A percentile compares a stretch with the other conserved stretches of the same genome.
phyloP scores from a whole-genome alignment of 2,888 invertebrate species.

The Tetanocera ferruginea region DNA sequence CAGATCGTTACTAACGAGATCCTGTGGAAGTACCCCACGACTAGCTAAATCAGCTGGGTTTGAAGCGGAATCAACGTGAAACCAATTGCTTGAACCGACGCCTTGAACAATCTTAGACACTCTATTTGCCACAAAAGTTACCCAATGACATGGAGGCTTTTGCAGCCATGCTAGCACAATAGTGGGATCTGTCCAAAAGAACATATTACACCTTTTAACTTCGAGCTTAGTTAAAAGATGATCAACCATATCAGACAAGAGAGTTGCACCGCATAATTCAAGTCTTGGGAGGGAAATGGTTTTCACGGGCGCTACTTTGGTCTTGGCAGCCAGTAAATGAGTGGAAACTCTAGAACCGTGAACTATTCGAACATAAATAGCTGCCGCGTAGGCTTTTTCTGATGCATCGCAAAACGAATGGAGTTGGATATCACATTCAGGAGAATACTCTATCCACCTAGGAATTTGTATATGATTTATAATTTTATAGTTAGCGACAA shows the following conservation, averaged over 20 bases:
- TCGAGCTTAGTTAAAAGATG: no score
- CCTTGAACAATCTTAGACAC: slow-evolving; percentile 42
- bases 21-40: no score
- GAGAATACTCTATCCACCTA: not conserved
- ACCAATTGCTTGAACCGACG: slow-evolving; percentile 58
- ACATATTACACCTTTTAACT: no score
- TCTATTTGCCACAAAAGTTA: not conserved
- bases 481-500: not conserved
- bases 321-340: not conserved
- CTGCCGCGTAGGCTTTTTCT: not conserved
- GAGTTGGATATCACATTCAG: not conserved
- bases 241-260: no score
- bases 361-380: not conserved
- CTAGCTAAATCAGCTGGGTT: no score
- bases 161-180: not conserved
- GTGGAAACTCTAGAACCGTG: not conserved
- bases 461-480: slow-evolving; percentile 2
- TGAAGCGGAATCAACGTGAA: no score
- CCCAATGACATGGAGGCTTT: not conserved
- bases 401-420: not conserved
- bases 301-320: not conserved
- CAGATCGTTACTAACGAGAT: no score
- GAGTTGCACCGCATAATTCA: no score
- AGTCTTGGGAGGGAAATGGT: not conserved
- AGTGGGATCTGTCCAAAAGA: not conserved